Evolutionary conservation across 2,888 invertebrate genomes (phyloP).

Genomic region (Myopa tessellatipennis): DNA sequence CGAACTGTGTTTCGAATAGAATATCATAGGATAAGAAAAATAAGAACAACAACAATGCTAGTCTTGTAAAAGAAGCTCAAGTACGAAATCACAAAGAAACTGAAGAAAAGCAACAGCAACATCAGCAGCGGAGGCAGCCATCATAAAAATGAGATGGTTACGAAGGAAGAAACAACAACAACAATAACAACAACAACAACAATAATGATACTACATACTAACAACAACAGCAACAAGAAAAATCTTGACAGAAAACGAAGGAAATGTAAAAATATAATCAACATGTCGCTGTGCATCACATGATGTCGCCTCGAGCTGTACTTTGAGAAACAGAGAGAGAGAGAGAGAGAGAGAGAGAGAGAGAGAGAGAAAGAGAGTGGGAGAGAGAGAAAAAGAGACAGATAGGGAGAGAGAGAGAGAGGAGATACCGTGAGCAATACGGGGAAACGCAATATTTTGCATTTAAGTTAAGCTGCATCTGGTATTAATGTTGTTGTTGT

Average conservation of each 20-base stretch:
- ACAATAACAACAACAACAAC: no score
- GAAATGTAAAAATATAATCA: conserved; percentile 37
- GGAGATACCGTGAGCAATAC: neutral
- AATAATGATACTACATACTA: no score
- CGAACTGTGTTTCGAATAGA: no score
- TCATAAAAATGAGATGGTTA: no score
- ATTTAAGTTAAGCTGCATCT: no score
- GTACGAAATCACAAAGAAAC: neutral
- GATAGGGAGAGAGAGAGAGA: neutral
- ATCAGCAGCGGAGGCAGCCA: neutral
- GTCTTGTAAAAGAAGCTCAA: no score
- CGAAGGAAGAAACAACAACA: no score
- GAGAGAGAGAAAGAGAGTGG: neutral
- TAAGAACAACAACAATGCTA: conserved; percentile 10
- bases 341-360: neutral
- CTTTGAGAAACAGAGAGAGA: neutral
- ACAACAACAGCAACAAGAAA: conserved; percentile 17
- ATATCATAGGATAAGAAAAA: neutral
- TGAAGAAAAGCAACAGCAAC: neutral
- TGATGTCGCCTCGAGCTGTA: conserved; percentile 10
- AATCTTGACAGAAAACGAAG: conserved; percentile 36
- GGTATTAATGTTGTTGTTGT: no score
- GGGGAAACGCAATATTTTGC: no score
- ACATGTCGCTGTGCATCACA: conserved; percentile 35
- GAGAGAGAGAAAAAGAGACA: neutral